Evolutionary conservation across 1,140 invertebrate genomes (phyloP).

Genomic region (Bacillus rossius): DNA sequence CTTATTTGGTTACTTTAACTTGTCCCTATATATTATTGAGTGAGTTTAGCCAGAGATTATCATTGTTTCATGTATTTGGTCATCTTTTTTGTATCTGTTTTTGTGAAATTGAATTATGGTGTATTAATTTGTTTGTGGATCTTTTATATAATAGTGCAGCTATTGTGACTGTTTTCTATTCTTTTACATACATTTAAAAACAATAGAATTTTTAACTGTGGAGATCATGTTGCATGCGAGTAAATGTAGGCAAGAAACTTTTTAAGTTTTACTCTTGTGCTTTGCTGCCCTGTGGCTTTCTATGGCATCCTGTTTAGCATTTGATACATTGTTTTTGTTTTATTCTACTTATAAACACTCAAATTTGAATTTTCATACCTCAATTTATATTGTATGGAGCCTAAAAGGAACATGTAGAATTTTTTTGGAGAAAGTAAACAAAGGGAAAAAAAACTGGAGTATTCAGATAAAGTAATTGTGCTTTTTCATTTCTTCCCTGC

Average conservation of each 20-base stretch:
- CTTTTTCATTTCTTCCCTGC: constrained; percentile 17
- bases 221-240: too few relatives aligned
- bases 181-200: too few relatives aligned
- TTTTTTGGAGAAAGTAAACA: constrained; percentile 17
- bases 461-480: constrained; percentile 13
- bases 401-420: constrained; percentile 15
- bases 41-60: too few relatives aligned
- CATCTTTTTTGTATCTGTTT: too few relatives aligned
- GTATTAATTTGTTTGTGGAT: neutral
- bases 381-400: constrained; percentile 20
- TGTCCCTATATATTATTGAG: constrained; percentile 12
- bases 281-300: neutral
- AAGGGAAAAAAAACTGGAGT: constrained; percentile 5
- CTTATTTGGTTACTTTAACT: constrained; percentile 24
- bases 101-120: too few relatives aligned
- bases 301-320: neutral
- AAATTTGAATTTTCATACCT: constrained; percentile 13
- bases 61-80: too few relatives aligned
- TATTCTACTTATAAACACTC: constrained; percentile 1
- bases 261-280: neutral
- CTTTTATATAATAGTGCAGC: too few relatives aligned
- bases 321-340: constrained; percentile 7
- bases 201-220: too few relatives aligned
- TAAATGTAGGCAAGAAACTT: neutral
- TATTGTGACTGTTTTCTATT: too few relatives aligned